Base-by-base conservation (phyloP, 2,888 invertebrate species). In the Glaucopsyche alexis region DNA sequence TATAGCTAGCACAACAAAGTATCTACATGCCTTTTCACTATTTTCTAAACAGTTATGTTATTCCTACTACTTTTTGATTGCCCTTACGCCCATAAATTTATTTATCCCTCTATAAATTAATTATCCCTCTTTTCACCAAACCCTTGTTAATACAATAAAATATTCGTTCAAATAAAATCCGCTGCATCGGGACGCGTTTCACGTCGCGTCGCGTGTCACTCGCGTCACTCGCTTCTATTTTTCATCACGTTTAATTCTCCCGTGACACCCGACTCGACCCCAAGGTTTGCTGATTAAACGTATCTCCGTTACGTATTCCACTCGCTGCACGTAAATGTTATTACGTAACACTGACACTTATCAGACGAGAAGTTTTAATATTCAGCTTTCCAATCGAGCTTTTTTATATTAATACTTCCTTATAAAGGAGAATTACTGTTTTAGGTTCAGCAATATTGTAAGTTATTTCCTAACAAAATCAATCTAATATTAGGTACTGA, bases 271-370 rank as follows among this genome's bases (percentile, higher is more conserved):
- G 38, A 67, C 71, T 50, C 69, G 60, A 64, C 64, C 60, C 73
- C 65, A 73, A 75, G 72, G 72, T 75, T 71, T 50, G 65, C 71
- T 75, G 72, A 75, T 73, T 75, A 75, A 72, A 72, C 49, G 69
- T 47, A 69, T 49, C 29, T 47, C 19, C 76, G 74, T 75, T 75
- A 19, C 69, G 49, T 69, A 69, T 69, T 69, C 69, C 69, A 14
- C 69, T 47, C 66, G 11, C 42, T 49, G 69, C 49, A 69, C 69
- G 49, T 47, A 49, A 69, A 69, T 19, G 67, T 67, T 67, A 67
- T 67, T 67, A 67, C 49, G 49, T 69, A 13, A 69, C 66, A 9
- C 69, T 69, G 69, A 69, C 69, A 69, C 49, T 69, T 69, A 47
- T 47, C 49, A 69, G 47, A 29, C 49, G 49, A 69, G 69, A 47